phyloP scores from a whole-genome alignment of 2,888 invertebrate species.

The Cyaniris semiargus region DNA sequence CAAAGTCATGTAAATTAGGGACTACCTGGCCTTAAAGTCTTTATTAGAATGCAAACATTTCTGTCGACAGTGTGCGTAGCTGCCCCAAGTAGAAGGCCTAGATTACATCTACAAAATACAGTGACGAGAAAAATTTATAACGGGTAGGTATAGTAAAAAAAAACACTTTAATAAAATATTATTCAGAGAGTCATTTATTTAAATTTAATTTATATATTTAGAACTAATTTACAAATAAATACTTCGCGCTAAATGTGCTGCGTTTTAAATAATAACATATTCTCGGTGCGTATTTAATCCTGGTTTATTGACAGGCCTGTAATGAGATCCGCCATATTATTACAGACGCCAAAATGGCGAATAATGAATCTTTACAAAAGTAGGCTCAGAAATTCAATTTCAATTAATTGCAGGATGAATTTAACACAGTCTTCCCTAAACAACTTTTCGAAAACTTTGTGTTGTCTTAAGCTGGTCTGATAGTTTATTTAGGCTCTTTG shows the following conservation, averaged over 20 bases:
- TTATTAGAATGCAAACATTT: no score
- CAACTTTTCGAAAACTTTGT: no score
- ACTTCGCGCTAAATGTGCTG: background rate
- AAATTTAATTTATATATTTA: background rate
- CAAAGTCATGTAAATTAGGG: no score
- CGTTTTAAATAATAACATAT: background rate
- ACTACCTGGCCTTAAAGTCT: background rate
- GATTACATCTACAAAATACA: no score
- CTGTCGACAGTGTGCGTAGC: no score
- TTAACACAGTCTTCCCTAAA: no score
- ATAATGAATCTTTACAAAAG: background rate
- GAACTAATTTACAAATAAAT: background rate
- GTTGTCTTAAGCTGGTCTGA: no score
- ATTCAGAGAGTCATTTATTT: conserved; percentile 19
- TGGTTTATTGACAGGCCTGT: conserved; percentile 15
- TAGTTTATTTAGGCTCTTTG: no score
- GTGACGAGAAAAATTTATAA: no score
- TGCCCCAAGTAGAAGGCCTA: no score
- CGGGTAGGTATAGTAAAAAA: background rate
- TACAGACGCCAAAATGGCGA: background rate
- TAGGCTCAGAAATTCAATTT: background rate
- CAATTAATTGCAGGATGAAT: no score
- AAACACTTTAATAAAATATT: background rate
- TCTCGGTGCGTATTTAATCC: conserved; percentile 5
- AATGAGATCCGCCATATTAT: conserved; percentile 11